Evolutionary conservation across 2,888 invertebrate genomes (phyloP).

Genomic region (Sphinx pinastri): DNA sequence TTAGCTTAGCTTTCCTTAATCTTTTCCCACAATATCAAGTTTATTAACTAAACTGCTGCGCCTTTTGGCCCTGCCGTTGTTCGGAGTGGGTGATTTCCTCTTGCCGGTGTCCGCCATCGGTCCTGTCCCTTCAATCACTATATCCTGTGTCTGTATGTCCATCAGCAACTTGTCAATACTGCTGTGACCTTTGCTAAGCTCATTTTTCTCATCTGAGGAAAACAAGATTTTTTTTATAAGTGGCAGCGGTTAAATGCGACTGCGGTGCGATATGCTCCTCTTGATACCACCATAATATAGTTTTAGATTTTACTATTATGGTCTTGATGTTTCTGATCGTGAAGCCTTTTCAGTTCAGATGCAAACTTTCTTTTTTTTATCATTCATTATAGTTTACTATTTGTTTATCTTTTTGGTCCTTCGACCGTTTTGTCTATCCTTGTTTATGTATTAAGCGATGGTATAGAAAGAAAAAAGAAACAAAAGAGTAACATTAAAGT

Average conservation of each 20-base stretch:
- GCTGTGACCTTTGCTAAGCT: conserved; percentile 49
- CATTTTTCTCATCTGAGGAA: conserved; percentile 60
- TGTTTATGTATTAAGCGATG: background rate
- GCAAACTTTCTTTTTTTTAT: no score
- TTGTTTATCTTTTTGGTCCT: no score
- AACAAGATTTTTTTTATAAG: conserved; percentile 29
- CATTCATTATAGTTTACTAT: no score
- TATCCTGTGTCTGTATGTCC: conserved; percentile 68
- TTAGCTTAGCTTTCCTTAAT: background rate
- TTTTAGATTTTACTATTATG: no score
- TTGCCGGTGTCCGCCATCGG: conserved; percentile 41
- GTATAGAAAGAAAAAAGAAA: background rate
- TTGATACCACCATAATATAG: no score
- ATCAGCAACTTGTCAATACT: conserved; percentile 64
- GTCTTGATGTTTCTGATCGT: no score
- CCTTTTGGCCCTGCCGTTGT: conserved; percentile 50
- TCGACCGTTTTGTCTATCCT: no score
- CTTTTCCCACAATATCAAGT: conserved; percentile 48
- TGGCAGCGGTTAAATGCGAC: background rate
- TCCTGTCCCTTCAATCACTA: conserved; percentile 56
- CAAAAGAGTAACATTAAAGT: background rate
- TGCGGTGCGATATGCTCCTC: background rate
- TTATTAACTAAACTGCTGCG: conserved; percentile 47
- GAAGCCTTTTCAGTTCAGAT: no score
- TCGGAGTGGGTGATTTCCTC: conserved; percentile 58